phyloP scores from a whole-genome alignment of 2,113 vertebrate genomes.

The Pterocles gutturalis region DNA sequence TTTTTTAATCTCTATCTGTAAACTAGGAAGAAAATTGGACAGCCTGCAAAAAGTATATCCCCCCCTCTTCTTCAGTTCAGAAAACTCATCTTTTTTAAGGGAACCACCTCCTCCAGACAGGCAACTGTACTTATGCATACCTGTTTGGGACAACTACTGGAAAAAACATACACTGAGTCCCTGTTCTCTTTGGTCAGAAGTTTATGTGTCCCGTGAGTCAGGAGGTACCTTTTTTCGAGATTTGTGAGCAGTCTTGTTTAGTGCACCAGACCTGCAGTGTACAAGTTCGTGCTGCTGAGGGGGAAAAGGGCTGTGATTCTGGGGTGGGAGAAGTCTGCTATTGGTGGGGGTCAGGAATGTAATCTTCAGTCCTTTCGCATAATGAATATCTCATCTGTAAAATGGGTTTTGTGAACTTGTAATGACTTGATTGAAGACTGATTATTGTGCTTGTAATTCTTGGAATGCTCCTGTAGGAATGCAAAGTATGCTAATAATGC shows the following conservation, averaged over 20 bases:
- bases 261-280: background rate
- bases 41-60: background rate
- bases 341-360: background rate
- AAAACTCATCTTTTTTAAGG: background rate
- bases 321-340: background rate
- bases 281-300: background rate
- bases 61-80: background rate
- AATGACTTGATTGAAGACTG: background rate
- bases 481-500: background rate
- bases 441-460: background rate
- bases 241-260: background rate
- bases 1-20: background rate
- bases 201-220: background rate
- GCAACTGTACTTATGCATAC: background rate
- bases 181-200: background rate
- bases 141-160: background rate
- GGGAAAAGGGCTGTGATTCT: background rate
- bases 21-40: background rate
- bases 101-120: background rate
- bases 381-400: background rate
- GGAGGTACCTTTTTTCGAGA: background rate
- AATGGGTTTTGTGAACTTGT: background rate
- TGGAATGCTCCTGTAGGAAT: background rate
- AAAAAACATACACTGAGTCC: accelerated
- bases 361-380: background rate